phyloP scores from a whole-genome alignment of 1,140 invertebrate species.

The Aphelenchoides besseyi region DNA sequence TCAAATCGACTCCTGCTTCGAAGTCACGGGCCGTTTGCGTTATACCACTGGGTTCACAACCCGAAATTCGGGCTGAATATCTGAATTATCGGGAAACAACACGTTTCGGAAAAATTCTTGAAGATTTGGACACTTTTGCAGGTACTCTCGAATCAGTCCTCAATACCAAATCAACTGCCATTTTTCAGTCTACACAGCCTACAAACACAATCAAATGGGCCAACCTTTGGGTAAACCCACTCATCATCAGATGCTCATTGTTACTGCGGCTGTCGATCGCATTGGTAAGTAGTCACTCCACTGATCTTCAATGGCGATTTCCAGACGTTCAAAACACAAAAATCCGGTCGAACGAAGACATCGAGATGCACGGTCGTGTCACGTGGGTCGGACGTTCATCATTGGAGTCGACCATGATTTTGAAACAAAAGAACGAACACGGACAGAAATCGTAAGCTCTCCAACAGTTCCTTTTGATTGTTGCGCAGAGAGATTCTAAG shows the following conservation, averaged over 20 bases:
- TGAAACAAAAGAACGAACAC: slow-evolving; percentile 68
- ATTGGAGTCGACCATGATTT: slow-evolving; percentile 72
- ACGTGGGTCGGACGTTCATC: slow-evolving; percentile 74
- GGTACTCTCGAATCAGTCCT: no score
- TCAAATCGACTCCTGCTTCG: not conserved
- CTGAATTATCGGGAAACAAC: slow-evolving; percentile 70
- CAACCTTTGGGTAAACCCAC: slow-evolving; percentile 42
- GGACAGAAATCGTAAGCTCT: slow-evolving; percentile 62
- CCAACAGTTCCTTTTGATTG: not conserved
- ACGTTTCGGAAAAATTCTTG: slow-evolving; percentile 72
- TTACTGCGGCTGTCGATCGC: slow-evolving; percentile 75
- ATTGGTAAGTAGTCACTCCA: slow-evolving; percentile 62
- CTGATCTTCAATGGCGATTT: not conserved
- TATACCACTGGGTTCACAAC: slow-evolving; percentile 71
- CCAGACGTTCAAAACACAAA: slow-evolving; percentile 36
- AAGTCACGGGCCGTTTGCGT: slow-evolving; percentile 71
- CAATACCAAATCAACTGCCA: no score
- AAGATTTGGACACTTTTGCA: slow-evolving; percentile 79
- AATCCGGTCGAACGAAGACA: slow-evolving; percentile 68
- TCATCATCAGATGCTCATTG: slow-evolving; percentile 71
- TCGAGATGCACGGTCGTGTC: slow-evolving; percentile 73
- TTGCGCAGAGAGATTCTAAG: slow-evolving; percentile 66
- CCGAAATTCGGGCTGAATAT: slow-evolving; percentile 71
- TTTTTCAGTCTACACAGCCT: slow-evolving; percentile 70
- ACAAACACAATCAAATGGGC: slow-evolving; percentile 70